phyloP scores from a whole-genome alignment of 2,888 invertebrate genomes.

The Pogonocherus hispidulus region DNA sequence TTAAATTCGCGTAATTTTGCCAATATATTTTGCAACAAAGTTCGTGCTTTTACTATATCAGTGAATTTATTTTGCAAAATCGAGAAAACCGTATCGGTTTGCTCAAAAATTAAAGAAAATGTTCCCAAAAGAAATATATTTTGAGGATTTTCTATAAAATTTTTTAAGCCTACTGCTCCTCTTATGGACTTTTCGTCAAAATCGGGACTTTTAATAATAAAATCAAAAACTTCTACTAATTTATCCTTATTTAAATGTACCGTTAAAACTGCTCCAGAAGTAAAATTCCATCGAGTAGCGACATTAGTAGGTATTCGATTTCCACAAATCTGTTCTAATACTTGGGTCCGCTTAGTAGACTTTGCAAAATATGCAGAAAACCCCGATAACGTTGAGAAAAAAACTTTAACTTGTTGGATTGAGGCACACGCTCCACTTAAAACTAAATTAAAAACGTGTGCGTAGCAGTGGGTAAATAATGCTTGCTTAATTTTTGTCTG shows the following conservation, averaged over 20 bases:
- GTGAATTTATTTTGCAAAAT: not conserved
- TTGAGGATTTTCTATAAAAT: not conserved
- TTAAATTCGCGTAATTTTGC: not conserved
- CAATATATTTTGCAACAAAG: not conserved
- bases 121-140: conserved; percentile 1
- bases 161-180: conserved; percentile 3
- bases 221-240: conserved; percentile 38
- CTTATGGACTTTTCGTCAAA: not conserved
- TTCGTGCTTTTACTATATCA: not conserved
- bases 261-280: conserved; percentile 4
- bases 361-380: conserved; percentile 44
- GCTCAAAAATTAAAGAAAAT: conserved; percentile 9
- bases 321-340: conserved; percentile 32
- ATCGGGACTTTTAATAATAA: not conserved
- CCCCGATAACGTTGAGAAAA: conserved; percentile 40
- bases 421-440: conserved; percentile 35
- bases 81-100: not conserved
- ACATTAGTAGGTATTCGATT: conserved; percentile 31
- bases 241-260: conserved; percentile 32
- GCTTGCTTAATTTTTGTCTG: conserved; percentile 41
- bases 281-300: not conserved
- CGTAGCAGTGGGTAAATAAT: conserved; percentile 51
- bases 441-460: conserved; percentile 50
- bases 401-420: conserved; percentile 36
- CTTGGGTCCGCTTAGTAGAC: conserved; percentile 43